These are phyloP conservation scores for Remorina albescens DNA, from an alignment of 2,797 vertebrate genomes.

Conservation along the genomic window DNA sequence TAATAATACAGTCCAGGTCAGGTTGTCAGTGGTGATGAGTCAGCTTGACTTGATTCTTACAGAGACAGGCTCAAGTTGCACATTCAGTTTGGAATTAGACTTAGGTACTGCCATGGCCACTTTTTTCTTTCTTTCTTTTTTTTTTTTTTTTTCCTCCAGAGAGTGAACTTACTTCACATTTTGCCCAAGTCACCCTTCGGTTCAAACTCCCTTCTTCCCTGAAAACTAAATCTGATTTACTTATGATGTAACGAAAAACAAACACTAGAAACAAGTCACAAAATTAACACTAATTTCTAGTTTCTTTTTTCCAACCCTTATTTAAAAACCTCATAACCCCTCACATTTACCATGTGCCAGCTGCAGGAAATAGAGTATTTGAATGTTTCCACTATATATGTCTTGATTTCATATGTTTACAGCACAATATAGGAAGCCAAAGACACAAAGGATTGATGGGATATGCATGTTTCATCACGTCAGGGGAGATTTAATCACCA, in stretches of 20 bases:
- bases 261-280: neutral
- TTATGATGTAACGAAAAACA: neutral
- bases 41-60: constrained; percentile 12
- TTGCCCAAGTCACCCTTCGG: neutral
- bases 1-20: constrained; percentile 30
- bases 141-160: neutral
- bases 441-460: neutral
- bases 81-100: constrained; percentile 38
- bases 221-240: too few species aligned
- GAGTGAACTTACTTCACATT: neutral
- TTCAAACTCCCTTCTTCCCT: neutral
- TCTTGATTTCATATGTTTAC: neutral
- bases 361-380: neutral
- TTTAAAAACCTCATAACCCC: neutral
- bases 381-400: neutral
- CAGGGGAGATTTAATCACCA: constrained; percentile 29
- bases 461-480: constrained; percentile 28
- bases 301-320: neutral
- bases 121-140: too few species aligned
- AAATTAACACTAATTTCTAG: neutral
- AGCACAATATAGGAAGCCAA: neutral
- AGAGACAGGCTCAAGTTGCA: constrained; percentile 17
- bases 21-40: constrained; percentile 18
- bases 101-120: constrained; percentile 10
- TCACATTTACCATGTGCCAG: neutral